phyloP scores from a whole-genome alignment of 2,113 vertebrate species.

The Boleophthalmus pectinirostris region DNA sequence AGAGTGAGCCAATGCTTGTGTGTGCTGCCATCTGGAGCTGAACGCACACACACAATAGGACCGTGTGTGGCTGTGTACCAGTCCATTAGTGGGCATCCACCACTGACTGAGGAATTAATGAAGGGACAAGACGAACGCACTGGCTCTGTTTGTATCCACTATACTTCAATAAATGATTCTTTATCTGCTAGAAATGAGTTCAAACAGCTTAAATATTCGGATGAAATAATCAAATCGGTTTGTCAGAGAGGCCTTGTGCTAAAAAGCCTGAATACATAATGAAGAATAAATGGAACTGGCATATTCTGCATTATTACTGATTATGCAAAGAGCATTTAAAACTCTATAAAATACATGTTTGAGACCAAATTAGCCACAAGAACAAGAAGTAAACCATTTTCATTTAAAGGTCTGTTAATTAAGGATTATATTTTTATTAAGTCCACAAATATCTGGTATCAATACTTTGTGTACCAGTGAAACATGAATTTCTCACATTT shows the following conservation, averaged over 20 bases:
- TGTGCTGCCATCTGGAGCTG: slow-evolving; percentile 86
- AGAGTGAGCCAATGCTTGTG: slow-evolving; percentile 80
- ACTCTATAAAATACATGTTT: neutral
- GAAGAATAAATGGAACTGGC: slow-evolving; percentile 2
- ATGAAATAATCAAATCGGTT: neutral
- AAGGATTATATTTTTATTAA: too few relatives aligned
- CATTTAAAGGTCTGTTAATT: too few relatives aligned
- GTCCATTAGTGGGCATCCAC: slow-evolving; percentile 38
- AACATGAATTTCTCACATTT: too few relatives aligned
- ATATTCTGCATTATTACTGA: neutral
- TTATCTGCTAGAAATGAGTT: neutral
- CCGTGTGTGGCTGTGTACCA: slow-evolving; percentile 24
- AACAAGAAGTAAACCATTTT: too few relatives aligned
- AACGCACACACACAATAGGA: slow-evolving; percentile 15
- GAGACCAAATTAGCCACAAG: neutral
- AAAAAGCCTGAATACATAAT: slow-evolving; percentile 2
- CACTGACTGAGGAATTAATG: slow-evolving; percentile 45
- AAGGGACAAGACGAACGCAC: slow-evolving; percentile 16
- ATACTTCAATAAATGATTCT: slow-evolving; percentile 15
- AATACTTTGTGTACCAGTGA: neutral
- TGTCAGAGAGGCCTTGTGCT: neutral
- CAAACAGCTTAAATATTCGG: neutral
- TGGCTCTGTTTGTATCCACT: slow-evolving; percentile 17
- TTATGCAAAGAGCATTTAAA: neutral
- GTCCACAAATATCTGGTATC: too few relatives aligned